Evolutionary conservation across 1,140 invertebrate genomes (phyloP), one percentile per base, ranked within the genome.

Genomic region (Lamellibrachia luymesi): DNA sequence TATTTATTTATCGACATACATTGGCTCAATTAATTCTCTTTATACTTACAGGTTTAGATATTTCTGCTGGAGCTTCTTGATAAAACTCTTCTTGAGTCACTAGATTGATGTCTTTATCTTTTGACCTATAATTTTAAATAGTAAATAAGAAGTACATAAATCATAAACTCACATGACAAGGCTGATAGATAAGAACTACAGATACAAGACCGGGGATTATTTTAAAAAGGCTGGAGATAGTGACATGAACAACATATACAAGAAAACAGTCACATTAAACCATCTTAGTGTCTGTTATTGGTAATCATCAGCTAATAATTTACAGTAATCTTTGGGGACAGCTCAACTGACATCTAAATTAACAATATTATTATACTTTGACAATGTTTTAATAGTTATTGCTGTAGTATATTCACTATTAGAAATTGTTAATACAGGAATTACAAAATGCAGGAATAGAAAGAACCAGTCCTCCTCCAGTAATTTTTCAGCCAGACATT

Each of bases 91-190:
- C 98, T 91, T 98, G 96, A 4, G 98, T 96, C 0, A 99, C 97
- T 27, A 99, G 96, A 95, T 98, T 98, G 95, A 99, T 98, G 94
- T 98, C 97, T 96, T 99, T 98, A 97, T 99, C 98, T 96, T 98
- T 98, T 10, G 98, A 99, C 96, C 98, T 98, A 94, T 64, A 38
- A 38, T 38, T 38, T 38, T 38, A 96, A 95, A 92, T 94, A 94
- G 93, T 50, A 50, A n/a, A 93, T 27, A 13, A 56, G 10, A 92
- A 50, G 5, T 50, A 50, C 7, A 93, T 89, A 27, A 92, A 38
- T 93, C 25, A 51, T 10, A 50, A 91, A 13, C 25, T 50, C 51
- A 93, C 51, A 2, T 52, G 38, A 52, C n/a, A 27, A 13, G 17
- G 38, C 38, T 38, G 38, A 38, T 38, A 38, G 38, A 38, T 38